These are phyloP conservation scores for Amphiduros pacificus DNA, from an alignment of 2,888 invertebrate genomes.

Conservation along the genomic window DNA sequence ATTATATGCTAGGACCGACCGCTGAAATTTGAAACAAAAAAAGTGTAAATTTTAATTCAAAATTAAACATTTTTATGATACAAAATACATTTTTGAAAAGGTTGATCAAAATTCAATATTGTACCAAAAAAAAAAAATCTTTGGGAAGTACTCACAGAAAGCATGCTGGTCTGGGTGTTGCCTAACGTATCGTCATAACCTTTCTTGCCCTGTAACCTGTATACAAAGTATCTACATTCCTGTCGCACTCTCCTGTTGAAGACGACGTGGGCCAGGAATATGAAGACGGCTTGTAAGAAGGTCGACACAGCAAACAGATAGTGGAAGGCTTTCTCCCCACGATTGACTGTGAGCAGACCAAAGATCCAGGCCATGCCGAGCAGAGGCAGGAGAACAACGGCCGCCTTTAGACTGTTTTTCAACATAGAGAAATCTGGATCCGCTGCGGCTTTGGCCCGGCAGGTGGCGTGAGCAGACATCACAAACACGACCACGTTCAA, in stretches of 20 bases:
- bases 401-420: constrained; percentile 78
- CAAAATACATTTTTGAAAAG: not conserved
- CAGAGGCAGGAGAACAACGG: constrained; percentile 82
- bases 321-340: constrained; percentile 73
- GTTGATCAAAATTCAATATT: not conserved
- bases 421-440: constrained; percentile 72
- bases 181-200: constrained; percentile 19
- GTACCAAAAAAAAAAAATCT: not conserved
- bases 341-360: constrained; percentile 77
- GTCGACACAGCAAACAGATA: constrained; percentile 78
- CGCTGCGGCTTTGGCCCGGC: constrained; percentile 80
- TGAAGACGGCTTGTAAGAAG: constrained; percentile 78
- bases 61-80: too few species aligned
- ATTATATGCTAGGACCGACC: constrained; percentile 82
- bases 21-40: constrained; percentile 52
- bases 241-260: constrained; percentile 73
- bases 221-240: constrained; percentile 17
- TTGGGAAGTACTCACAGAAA: constrained; percentile 1
- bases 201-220: constrained; percentile 22
- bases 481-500: constrained; percentile 77
- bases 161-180: constrained; percentile 5
- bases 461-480: constrained; percentile 86
- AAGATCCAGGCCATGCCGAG: constrained; percentile 85
- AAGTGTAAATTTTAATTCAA: not conserved
- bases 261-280: constrained; percentile 83